Evolutionary conservation across 2,797 vertebrate species (phyloP).

Genomic region (Sebastes wilsoni): DNA sequence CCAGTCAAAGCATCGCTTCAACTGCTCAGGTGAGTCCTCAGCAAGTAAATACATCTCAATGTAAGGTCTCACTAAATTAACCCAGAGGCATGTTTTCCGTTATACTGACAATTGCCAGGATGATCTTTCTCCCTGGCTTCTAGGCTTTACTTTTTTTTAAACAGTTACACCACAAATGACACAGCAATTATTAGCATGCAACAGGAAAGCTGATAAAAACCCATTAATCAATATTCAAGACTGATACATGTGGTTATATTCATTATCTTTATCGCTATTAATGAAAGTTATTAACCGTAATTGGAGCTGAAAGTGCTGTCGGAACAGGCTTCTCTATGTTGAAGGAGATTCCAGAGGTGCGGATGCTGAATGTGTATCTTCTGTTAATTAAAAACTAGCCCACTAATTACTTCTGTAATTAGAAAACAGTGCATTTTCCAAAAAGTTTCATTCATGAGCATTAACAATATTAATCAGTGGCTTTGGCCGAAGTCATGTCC

Average conservation of each 20-base stretch:
- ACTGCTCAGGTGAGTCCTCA: background rate
- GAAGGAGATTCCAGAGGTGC: slow-evolving; percentile 50
- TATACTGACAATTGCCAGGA: slow-evolving; percentile 11
- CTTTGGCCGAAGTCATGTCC: slow-evolving; percentile 30
- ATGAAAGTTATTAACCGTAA: slow-evolving; percentile 52
- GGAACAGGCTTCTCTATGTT: slow-evolving; percentile 26
- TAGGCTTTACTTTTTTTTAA: background rate
- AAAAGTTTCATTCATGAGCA: slow-evolving; percentile 49
- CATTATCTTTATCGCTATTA: slow-evolving; percentile 54
- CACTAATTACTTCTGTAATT: slow-evolving; percentile 73
- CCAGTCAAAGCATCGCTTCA: slow-evolving; percentile 11
- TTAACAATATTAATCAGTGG: slow-evolving; percentile 42
- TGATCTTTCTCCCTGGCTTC: slow-evolving; percentile 6
- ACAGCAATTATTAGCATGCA: slow-evolving; percentile 9
- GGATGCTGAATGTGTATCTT: slow-evolving; percentile 67
- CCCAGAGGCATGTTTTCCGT: slow-evolving; percentile 19
- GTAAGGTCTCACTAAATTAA: slow-evolving; percentile 5
- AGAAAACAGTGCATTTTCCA: slow-evolving; percentile 62
- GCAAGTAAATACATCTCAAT: slow-evolving; percentile 10
- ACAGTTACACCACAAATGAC: background rate
- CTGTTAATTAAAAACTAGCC: slow-evolving; percentile 72
- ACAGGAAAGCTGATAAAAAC: slow-evolving; percentile 18
- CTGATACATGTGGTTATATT: slow-evolving; percentile 34
- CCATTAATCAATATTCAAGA: slow-evolving; percentile 42
- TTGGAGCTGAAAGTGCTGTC: slow-evolving; percentile 42